Percentiles rank a stretch among this genome's conserved stretches.
Evolutionary conservation across 92 coral and sea anemone genomes (phyloP).

Genomic region (Siderastrea radians): DNA sequence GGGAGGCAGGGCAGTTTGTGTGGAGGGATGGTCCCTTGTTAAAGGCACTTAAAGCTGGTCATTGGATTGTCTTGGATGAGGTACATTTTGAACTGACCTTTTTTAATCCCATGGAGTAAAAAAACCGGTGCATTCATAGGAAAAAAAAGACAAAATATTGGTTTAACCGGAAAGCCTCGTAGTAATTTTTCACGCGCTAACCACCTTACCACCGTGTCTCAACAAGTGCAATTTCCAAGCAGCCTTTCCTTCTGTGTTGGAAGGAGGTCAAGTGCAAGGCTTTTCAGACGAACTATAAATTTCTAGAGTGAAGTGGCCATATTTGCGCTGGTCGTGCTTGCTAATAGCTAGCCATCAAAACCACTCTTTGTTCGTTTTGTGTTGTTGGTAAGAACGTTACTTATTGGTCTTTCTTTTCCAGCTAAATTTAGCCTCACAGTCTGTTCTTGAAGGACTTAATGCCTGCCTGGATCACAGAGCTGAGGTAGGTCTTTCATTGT

Average conservation of each 20-base stretch:
- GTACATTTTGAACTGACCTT: conserved; percentile 20
- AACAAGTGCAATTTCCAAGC: too few species aligned
- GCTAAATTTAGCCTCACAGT: conserved; percentile 98
- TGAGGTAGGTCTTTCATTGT: conserved; percentile 64
- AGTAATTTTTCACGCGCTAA: too few species aligned
- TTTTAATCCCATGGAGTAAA: not conserved
- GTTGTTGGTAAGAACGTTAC: not conserved
- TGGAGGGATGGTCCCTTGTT: conserved; percentile 99
- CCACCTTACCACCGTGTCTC: too few species aligned
- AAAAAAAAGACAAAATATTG: too few species aligned
- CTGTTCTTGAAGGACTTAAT: conserved; percentile 96
- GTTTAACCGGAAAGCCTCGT: too few species aligned
- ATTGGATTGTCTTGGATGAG: conserved; percentile 98
- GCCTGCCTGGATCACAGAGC: conserved; percentile 99
- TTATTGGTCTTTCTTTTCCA: conserved; percentile 16
- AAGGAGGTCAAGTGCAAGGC: too few species aligned
- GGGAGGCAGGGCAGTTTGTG: conserved; percentile 88
- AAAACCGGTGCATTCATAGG: too few species aligned
- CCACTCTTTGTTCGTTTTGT: not conserved
- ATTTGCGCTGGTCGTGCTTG: not conserved
- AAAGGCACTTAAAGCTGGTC: conserved; percentile 95
- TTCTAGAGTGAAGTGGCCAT: too few species aligned
- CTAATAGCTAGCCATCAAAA: not conserved
- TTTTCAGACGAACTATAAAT: not conserved
- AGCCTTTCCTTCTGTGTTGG: too few species aligned